Base-by-base conservation (phyloP, 30 jellyfish, hydroid and myxozoan genomes). In the Sanderia malayensis region DNA sequence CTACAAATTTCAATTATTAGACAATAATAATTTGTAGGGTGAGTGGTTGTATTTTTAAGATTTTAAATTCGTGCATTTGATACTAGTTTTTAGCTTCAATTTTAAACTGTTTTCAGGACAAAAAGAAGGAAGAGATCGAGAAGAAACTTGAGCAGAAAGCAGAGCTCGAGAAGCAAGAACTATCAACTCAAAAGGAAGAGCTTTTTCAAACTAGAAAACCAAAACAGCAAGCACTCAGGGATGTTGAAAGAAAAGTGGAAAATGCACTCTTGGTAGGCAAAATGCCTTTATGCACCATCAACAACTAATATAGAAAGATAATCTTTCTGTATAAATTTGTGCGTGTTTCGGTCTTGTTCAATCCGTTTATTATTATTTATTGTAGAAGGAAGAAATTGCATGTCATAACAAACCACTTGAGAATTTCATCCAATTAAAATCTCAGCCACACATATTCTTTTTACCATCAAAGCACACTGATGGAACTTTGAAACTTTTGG, bases 101-200 rank as follows among this genome's bases (percentile, higher is more conserved):
- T 19, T 24, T n/a, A 22, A 37, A 28, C 37, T 68, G 31, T 46
- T 30, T 58, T 44, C 10, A 92, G 99, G 96, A 85, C 31, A 74
- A 58, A 46, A 92, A 73, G 66, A 92, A 89, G 46, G 95, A 84
- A 67, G 99, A 79, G 59, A 92, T 86, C 2, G 91, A 86, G 66
- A 84, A 61, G 25, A 92, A 92, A 62, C 94, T 84, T 28, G 96
- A 92, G 46, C 87, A 92, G 73, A 94, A 81, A 74, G 99, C 91
- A 20, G 88, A 67, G 67, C 61, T 79, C 49, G 99, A 92, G 59
- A 80, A 85, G 28, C 85, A 85, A 22, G 95, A 92, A 32, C 86
- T 87, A 1, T 64, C 79, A 21, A 22, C 64, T 19, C 97, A 92
- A 58, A 76, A 72, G 57, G 73, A 80, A 49, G 99, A 92, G 71